Base-by-base conservation (phyloP, 2,797 vertebrate species). In the Gymnodraco acuticeps region DNA sequence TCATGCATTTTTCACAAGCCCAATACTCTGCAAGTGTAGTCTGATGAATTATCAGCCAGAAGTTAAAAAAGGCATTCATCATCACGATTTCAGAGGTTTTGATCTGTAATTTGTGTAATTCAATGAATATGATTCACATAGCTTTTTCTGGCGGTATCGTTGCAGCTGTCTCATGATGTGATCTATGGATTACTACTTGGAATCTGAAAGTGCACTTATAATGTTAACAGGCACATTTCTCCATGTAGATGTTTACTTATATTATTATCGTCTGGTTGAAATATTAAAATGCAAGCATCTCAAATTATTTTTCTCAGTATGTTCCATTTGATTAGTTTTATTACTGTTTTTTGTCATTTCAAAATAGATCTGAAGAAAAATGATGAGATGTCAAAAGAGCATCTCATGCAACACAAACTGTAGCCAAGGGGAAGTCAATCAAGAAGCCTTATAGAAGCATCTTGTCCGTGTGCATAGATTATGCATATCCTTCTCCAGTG, bases 1-100 rank as follows among this genome's bases (percentile, higher is more conserved):
- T 95, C 94, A 93, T 95, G 94, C 93, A 94, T 95, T 95, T 96
- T 94, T 95, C 93, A 95, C 92, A 86, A 93, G 84, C 90, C 88
- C 83, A 88, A 94, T 92, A 94, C 92, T 91, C 93, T 94, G 92
- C 90, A 80, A 90, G 89, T 93, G 91, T 85, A 87, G 86, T 86
- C 88, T 93, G 93, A 94, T 92, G 93, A 94, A 95, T 94, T 94
- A 93, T 93, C 92, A 93, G 82, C 68, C 83, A 85, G 87, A 92
- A 91, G 83, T 93, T 85, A 50, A 84, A 88, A 91, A 91, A 84
- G 70, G 89, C 92, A 94, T 93, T 92, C 92, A 91, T 94, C 92
- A 93, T 90, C 87, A 90, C 88, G 83, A 94, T 95, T 94, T 93
- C 89, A 92, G 87, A 91, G 85, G 87, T 88, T 94, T 90, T 89